Evolutionary conservation across 2,113 vertebrate genomes (phyloP).

Genomic region (Antechinus flavipes): DNA sequence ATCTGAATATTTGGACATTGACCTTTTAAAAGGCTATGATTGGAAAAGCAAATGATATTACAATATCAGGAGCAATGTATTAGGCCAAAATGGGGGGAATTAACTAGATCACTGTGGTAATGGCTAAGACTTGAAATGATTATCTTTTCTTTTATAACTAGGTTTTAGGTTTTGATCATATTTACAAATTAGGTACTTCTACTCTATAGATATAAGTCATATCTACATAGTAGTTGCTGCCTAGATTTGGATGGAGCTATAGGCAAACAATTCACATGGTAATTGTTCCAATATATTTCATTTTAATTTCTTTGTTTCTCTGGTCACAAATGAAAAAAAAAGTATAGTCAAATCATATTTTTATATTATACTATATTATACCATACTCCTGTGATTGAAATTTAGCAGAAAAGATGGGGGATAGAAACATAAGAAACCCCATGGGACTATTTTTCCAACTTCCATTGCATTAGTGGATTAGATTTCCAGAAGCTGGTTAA

Average conservation of each 20-base stretch:
- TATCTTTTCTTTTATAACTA: neutral
- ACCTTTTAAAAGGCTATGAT: neutral
- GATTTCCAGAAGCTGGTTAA: too few relatives aligned
- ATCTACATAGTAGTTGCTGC: neutral
- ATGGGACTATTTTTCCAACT: neutral
- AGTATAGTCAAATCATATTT: neutral
- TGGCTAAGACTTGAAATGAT: neutral
- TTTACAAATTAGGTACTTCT: neutral
- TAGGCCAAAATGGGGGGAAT: neutral
- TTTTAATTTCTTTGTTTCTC: neutral
- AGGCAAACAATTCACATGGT: neutral
- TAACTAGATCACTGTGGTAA: neutral
- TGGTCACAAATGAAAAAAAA: neutral
- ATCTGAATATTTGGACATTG: neutral
- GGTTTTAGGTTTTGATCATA: neutral
- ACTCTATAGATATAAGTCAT: neutral
- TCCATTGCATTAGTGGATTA: neutral
- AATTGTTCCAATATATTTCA: neutral
- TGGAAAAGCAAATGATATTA: neutral
- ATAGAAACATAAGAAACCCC: neutral
- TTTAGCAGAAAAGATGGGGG: neutral
- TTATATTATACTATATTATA: neutral
- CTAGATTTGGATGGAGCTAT: neutral
- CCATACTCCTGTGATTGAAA: neutral
- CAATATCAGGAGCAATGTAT: neutral